Conservation (phyloP, 2,888 invertebrate species). For the Agrotis ipsilon region DNA sequence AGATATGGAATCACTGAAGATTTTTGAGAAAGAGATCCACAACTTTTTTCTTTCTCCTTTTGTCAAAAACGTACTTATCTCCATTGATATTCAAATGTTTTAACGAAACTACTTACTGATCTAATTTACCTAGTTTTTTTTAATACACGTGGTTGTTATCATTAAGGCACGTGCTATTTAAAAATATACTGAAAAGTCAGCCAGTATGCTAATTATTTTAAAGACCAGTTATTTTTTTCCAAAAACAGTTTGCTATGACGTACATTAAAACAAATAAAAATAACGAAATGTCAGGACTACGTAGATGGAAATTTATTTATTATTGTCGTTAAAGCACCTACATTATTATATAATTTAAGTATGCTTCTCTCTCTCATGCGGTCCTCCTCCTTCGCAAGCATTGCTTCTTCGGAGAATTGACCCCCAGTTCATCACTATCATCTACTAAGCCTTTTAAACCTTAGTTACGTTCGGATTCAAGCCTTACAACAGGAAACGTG, state of each 20-base stretch:
- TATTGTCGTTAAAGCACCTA: background rate
- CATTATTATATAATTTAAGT: background rate
- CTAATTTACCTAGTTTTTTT: no score
- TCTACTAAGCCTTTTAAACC: no score
- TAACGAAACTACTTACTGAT: background rate
- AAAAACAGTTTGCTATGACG: constrained; percentile 21
- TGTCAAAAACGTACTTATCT: background rate
- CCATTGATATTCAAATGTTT: background rate
- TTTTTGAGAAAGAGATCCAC: background rate
- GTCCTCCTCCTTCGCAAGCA: no score
- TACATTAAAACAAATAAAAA: constrained; percentile 8
- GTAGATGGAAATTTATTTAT: background rate
- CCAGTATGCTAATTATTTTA: constrained; percentile 35
- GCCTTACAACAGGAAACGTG: no score
- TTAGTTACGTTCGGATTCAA: no score
- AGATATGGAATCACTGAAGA: background rate
- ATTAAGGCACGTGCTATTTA: constrained; percentile 4
- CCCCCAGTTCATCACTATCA: no score
- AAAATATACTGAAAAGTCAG: constrained; percentile 5
- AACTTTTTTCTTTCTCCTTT: background rate
- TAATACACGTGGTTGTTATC: background rate
- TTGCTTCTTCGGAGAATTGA: no score
- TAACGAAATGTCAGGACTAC: background rate
- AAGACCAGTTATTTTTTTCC: constrained; percentile 4
- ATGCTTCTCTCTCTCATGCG: no score